Conservation (phyloP, 2,113 vertebrate species). For the Saguinus imperator region DNA sequence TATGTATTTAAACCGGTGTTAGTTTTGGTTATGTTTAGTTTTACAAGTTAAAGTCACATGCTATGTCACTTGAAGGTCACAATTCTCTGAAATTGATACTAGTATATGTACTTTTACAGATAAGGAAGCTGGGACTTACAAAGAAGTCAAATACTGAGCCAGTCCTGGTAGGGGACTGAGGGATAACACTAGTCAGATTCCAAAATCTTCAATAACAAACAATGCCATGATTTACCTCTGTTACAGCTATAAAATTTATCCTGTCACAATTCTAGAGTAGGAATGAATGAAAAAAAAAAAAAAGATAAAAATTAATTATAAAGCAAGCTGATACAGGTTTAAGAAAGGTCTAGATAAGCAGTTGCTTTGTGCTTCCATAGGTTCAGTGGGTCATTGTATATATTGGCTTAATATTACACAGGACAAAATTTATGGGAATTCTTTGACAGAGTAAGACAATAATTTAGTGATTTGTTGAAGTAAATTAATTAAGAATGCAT, state of each 20-base stretch:
- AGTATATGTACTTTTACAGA: not conserved
- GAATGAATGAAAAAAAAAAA: not conserved
- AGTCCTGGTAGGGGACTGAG: not conserved
- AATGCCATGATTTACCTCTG: not conserved
- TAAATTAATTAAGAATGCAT: not conserved
- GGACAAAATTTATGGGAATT: not conserved
- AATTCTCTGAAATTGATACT: not conserved
- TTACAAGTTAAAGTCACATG: not conserved
- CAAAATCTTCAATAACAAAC: not conserved
- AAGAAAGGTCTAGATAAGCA: slow-evolving; percentile 13
- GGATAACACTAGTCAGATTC: not conserved
- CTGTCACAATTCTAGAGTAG: not conserved
- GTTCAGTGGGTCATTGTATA: not conserved
- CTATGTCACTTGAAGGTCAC: not conserved
- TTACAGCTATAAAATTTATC: not conserved
- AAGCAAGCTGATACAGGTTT: not conserved
- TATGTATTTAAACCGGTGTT: not conserved
- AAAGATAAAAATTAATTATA: slow-evolving; percentile 24
- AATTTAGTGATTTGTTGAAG: not conserved
- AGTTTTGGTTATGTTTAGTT: not conserved
- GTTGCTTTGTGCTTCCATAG: not conserved
- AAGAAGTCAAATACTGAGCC: not conserved
- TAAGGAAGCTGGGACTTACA: not conserved
- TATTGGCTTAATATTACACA: not conserved
- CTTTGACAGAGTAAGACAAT: not conserved